Base-by-base conservation (phyloP, 2,113 vertebrate genomes). In the Megatriorchis doriae region DNA sequence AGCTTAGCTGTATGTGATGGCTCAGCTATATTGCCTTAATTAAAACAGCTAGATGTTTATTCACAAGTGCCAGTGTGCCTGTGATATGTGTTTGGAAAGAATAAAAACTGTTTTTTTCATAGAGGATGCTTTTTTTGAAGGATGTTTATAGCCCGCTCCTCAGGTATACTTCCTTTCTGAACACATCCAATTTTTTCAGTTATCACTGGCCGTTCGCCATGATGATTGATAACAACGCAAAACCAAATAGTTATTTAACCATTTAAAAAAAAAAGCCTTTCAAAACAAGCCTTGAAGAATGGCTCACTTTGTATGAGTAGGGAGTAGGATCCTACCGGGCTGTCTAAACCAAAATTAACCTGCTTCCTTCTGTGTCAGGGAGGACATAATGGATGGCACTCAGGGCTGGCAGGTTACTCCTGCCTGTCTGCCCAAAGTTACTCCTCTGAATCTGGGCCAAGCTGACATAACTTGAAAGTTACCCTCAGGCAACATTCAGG, bases 261-360 rank as follows among this genome's bases (percentile, higher is more conserved):
- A 93, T 91, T 89, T 38, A 38, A 82, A 94, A 92, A 74, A 73
- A 12, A 26, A 40, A 47, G 9, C 21, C 90, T 86, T 93, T 95
- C 90, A 85, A 77, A 91, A 90, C 79, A 90, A 88, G 62, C 45
- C 58, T 73, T 92, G 74, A 94, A 85, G 62, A 86, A 96, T 87
- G 85, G 42, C 66, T 95, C 73, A 73, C 84, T 94, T 85, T 23
- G 50, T 65, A 34, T 53, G 77, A 68, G 56, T 7, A 71, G 62
- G 82, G 52, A 94, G 72, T n/a, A 66, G 45, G 59, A 80, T 72
- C 91, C 89, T 91, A 34, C 83, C 4, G 16, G 83, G 73, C 88
- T 92, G 83, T 79, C 92, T 95, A 94, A 96, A 96, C 94, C 78
- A 81, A 94, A 96, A 97, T 96, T 92, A 98, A 97, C 91, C 96